Conservation (phyloP, 2,888 invertebrate genomes). For the Sminthurides aquaticus region DNA sequence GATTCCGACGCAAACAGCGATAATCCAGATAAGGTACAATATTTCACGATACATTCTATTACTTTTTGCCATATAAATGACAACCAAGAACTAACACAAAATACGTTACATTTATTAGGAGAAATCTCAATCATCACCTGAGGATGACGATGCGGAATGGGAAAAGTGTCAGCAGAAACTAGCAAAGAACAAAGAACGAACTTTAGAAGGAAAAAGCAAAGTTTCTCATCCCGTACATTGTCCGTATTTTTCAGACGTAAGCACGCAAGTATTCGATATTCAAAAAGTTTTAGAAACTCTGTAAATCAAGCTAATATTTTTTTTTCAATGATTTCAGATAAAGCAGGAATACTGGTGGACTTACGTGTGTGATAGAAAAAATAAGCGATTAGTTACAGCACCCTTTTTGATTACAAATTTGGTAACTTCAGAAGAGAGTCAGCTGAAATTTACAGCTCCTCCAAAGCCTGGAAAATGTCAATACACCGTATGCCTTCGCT, state of each 20-base stretch:
- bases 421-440: slow-evolving; percentile 79
- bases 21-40: slow-evolving; percentile 37
- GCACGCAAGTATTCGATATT: slow-evolving; percentile 30
- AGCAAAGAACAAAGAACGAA: slow-evolving; percentile 69
- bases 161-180: slow-evolving; percentile 82
- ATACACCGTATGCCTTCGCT: slow-evolving; percentile 84
- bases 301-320: slow-evolving; percentile 1
- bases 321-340: slow-evolving; percentile 50
- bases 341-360: slow-evolving; percentile 99
- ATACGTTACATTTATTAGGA: slow-evolving; percentile 35
- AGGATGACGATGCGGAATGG: slow-evolving; percentile 80
- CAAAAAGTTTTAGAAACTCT: background rate
- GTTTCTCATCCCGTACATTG: slow-evolving; percentile 94
- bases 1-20: slow-evolving; percentile 46
- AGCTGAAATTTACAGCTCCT: slow-evolving; percentile 94
- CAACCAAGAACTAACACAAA: no score
- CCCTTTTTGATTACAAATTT: slow-evolving; percentile 91
- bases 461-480: slow-evolving; percentile 85
- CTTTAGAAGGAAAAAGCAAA: slow-evolving; percentile 85
- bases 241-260: slow-evolving; percentile 83
- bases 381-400: slow-evolving; percentile 79
- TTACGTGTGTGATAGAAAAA: slow-evolving; percentile 92
- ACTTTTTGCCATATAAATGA: background rate
- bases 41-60: no score
- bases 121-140: slow-evolving; percentile 28